Conservation (phyloP, 2,113 vertebrate species). For the Protobothrops mucrosquamatus region DNA sequence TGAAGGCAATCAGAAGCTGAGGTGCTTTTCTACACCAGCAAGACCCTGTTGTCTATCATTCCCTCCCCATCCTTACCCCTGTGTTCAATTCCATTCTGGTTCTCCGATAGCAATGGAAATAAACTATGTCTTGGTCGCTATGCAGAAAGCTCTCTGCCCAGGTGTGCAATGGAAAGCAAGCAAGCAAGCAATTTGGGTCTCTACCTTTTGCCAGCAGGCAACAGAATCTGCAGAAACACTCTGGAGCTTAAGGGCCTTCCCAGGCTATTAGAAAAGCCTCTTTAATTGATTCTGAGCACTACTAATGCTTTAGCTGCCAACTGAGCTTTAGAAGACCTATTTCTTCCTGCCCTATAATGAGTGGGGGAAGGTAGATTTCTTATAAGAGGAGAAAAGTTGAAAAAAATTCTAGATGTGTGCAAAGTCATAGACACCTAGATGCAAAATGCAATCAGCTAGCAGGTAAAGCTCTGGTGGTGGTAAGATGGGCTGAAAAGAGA, state of each 20-base stretch:
- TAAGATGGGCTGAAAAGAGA: not conserved
- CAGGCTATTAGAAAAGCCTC: not conserved
- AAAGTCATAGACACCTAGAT: not conserved
- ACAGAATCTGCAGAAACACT: not conserved
- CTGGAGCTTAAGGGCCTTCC: not conserved
- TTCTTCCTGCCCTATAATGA: not conserved
- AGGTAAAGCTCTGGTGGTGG: not conserved
- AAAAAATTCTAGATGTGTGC: not conserved
- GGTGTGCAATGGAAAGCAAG: not conserved
- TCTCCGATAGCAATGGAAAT: not conserved
- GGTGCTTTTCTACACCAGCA: not conserved
- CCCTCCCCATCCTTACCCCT: not conserved
- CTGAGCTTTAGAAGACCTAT: not conserved
- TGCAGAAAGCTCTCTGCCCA: conserved; percentile 1
- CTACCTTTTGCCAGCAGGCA: not conserved
- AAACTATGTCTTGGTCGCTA: not conserved
- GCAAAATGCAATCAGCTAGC: not conserved
- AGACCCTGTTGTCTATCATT: not conserved
- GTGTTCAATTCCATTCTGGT: not conserved
- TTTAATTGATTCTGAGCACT: not conserved
- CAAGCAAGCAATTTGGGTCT: not conserved
- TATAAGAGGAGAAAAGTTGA: not conserved
- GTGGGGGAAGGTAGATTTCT: not conserved
- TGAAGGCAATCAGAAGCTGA: not conserved
- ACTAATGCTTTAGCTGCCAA: not conserved